phyloP scores from a whole-genome alignment of 2,113 vertebrate genomes.

The Pavo muticus region DNA sequence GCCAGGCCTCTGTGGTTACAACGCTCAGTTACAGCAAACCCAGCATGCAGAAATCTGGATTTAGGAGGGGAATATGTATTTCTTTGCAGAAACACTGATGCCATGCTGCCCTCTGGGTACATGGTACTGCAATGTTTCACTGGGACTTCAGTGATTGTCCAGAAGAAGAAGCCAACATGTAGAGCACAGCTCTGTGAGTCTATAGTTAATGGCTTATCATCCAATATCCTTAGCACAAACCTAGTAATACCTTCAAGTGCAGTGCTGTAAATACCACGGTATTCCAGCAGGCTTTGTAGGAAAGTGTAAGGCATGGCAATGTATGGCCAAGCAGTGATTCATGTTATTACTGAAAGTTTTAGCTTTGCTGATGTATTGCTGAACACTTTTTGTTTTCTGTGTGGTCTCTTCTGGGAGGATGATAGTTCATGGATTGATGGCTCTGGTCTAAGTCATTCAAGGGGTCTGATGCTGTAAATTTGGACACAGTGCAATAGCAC shows the following conservation, averaged over 20 bases:
- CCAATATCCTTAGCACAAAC: background rate
- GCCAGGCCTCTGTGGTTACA: background rate
- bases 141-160: background rate
- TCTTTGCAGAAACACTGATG: background rate
- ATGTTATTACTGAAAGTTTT: background rate
- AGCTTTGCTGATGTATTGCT: background rate
- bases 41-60: background rate
- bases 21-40: slow-evolving; percentile 3
- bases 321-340: slow-evolving; percentile 5
- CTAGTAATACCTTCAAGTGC: background rate
- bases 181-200: background rate
- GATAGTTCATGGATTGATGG: background rate
- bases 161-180: background rate
- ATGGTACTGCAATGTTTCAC: background rate
- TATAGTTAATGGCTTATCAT: background rate
- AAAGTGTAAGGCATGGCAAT: background rate
- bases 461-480: background rate
- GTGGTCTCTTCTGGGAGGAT: background rate
- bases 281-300: background rate
- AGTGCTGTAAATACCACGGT: background rate
- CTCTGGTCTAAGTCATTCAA: background rate
- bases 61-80: background rate
- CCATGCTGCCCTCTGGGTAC: background rate
- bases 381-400: slow-evolving; percentile 23
- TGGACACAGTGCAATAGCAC: background rate